Base-by-base conservation (phyloP, 2,113 vertebrate species). In the Motacilla tschutschensis region DNA sequence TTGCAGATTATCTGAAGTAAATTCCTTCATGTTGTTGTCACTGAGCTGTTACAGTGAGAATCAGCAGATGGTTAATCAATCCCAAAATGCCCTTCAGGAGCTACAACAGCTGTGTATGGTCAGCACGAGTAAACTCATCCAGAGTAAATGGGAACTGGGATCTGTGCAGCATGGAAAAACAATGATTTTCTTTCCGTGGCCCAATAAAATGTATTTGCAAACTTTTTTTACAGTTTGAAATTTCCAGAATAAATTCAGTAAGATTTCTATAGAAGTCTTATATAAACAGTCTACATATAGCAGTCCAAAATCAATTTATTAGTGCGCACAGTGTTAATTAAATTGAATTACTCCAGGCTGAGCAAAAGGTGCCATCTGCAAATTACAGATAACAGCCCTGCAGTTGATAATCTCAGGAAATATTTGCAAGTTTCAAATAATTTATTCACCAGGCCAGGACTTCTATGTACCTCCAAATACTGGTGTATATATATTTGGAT, bases 31-130 rank as follows among this genome's bases (percentile, higher is more conserved):
- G 58, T n/a, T 83, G 48, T 67, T 92, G 72, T 87, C 62, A 72
- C 51, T 60, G 67, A 85, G 57, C 66, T 88, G 58, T 87, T 89
- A 74, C 41, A 94, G 59, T 81, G 87, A 94, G 87, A 90, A 94
- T 44, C 76, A 95, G 59, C 93, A 95, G 95, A 93, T 94, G 93
- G 93, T 79, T 94, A 77, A 95, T 93, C 94, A 93, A 92, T 93
- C 94, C 79, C 85, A 86, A 92, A 95, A 95, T 90, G 44, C 72
- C 81, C 76, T 91, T 94, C 87, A 94, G 93, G 78, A 94, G 26
- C 44, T 88, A 67, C 44, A 90, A 74, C 94, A 94, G 87, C 85
- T 96, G 94, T 67, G 90, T 83, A 76, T 87, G 92, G 93, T 94
- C 94, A 96, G 70, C 77, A 88, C 10, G 4, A 88, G 83, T 85